These are phyloP conservation scores for Siniperca chuatsi DNA, from an alignment of 2,113 vertebrate genomes.

Conservation along the genomic window DNA sequence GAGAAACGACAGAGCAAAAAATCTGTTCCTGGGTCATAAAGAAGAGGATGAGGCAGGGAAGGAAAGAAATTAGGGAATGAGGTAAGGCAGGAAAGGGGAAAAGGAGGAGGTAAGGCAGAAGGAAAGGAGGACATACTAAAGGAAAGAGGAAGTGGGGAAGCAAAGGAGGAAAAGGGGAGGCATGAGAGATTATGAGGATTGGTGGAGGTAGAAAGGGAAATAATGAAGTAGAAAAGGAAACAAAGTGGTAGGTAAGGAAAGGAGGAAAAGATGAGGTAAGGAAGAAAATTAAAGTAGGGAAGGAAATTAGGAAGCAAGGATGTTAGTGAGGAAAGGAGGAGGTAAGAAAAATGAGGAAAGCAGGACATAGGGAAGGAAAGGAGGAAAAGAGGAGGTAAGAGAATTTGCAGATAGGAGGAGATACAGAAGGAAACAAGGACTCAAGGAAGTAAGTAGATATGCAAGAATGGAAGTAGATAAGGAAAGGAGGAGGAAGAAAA, in stretches of 20 bases:
- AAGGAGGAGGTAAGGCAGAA: not conserved
- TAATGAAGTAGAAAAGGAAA: not conserved
- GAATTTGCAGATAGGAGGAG: too few relatives aligned
- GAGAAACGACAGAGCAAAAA: constrained; percentile 21
- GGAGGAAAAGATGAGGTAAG: not conserved
- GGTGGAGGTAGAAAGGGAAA: not conserved
- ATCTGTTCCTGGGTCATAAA: not conserved
- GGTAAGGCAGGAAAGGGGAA: not conserved
- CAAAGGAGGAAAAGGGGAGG: too few relatives aligned
- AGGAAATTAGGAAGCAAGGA: not conserved
- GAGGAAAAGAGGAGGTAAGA: too few relatives aligned
- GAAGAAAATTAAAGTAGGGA: not conserved
- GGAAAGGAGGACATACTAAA: not conserved
- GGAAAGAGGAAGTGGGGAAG: not conserved
- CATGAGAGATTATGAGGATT: too few relatives aligned
- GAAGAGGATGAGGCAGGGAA: constrained; percentile 1
- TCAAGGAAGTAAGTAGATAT: too few relatives aligned
- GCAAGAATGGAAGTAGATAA: too few relatives aligned
- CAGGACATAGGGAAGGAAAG: too few relatives aligned
- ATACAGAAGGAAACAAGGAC: too few relatives aligned
- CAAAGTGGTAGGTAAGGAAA: not conserved
- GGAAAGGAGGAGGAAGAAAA: too few relatives aligned
- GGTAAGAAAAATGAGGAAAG: not conserved
- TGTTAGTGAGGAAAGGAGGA: too few relatives aligned
- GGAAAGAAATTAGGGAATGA: too few relatives aligned